These are phyloP conservation scores for Leptogaster cylindrica DNA, from an alignment of 2,888 invertebrate genomes.

Conservation along the genomic window DNA sequence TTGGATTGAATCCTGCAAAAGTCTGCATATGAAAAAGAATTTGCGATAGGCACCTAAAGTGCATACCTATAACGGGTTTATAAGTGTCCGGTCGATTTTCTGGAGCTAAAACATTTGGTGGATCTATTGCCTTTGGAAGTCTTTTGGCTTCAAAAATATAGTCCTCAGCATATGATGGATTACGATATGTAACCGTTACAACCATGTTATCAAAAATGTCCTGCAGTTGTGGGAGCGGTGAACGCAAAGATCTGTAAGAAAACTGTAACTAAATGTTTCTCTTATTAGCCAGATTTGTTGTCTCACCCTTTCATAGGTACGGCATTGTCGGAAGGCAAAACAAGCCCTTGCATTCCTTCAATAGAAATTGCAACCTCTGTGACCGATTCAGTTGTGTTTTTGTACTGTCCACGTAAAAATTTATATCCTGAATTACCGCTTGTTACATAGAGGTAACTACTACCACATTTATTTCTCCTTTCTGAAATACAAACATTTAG, in stretches of 20 bases:
- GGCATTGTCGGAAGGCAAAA: slow-evolving; percentile 75
- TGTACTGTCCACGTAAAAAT: slow-evolving; percentile 74
- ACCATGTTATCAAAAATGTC: slow-evolving; percentile 68
- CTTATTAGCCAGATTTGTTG: slow-evolving; percentile 4
- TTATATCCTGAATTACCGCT: slow-evolving; percentile 73
- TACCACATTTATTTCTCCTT: slow-evolving; percentile 83
- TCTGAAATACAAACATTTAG: slow-evolving; percentile 59
- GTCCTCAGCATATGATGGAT: slow-evolving; percentile 77
- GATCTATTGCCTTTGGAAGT: slow-evolving; percentile 72
- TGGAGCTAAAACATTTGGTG: slow-evolving; percentile 79
- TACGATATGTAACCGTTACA: slow-evolving; percentile 74
- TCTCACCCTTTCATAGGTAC: slow-evolving; percentile 71
- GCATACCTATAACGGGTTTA: slow-evolving; percentile 76
- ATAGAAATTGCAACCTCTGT: slow-evolving; percentile 68
- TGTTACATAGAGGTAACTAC: slow-evolving; percentile 88
- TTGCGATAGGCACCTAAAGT: neutral
- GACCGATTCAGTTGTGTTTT: slow-evolving; percentile 63
- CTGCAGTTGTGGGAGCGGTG: slow-evolving; percentile 75
- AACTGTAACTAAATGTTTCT: neutral
- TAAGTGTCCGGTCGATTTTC: slow-evolving; percentile 77
- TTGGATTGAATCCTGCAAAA: slow-evolving; percentile 68
- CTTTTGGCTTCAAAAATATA: slow-evolving; percentile 80
- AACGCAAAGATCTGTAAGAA: slow-evolving; percentile 66
- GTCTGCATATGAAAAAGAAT: slow-evolving; percentile 40
- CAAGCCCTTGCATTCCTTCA: slow-evolving; percentile 84